phyloP scores from a whole-genome alignment of 2,797 vertebrate genomes.

The Hybognathus amarus region DNA sequence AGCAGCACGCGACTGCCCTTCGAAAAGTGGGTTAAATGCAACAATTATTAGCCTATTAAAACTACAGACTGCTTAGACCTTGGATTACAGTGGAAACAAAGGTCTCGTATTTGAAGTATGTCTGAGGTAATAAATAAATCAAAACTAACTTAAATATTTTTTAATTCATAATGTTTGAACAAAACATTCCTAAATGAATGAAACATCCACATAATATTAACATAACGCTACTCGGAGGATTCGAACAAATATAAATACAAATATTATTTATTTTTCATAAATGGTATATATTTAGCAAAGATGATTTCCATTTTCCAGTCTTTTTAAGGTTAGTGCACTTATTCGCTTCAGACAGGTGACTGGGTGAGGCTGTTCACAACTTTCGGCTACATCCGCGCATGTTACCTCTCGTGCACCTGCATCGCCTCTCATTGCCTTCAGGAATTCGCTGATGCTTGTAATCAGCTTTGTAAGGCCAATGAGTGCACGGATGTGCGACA shows the following conservation, averaged over 20 bases:
- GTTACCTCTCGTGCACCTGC: constrained; percentile 89
- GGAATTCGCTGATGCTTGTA: constrained; percentile 99
- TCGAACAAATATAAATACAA: too few species aligned
- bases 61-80: not conserved
- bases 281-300: not conserved
- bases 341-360: not conserved
- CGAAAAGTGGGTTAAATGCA: not conserved
- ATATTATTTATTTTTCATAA: not conserved
- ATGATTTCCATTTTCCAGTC: not conserved
- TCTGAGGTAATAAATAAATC: not conserved
- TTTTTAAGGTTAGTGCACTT: not conserved
- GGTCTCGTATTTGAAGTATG: not conserved
- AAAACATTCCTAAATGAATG: not conserved
- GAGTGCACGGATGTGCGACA: constrained; percentile 97
- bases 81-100: not conserved
- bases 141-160: not conserved
- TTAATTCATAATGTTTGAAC: not conserved
- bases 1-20: not conserved
- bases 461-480: constrained; percentile 99
- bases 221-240: not conserved
- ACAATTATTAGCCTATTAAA: not conserved
- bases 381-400: constrained; percentile 68
- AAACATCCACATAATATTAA: not conserved
- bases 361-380: constrained; percentile 9
- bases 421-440: constrained; percentile 93